Conservation (phyloP, 2,113 vertebrate species). For the Pomatostomus ruficeps region DNA sequence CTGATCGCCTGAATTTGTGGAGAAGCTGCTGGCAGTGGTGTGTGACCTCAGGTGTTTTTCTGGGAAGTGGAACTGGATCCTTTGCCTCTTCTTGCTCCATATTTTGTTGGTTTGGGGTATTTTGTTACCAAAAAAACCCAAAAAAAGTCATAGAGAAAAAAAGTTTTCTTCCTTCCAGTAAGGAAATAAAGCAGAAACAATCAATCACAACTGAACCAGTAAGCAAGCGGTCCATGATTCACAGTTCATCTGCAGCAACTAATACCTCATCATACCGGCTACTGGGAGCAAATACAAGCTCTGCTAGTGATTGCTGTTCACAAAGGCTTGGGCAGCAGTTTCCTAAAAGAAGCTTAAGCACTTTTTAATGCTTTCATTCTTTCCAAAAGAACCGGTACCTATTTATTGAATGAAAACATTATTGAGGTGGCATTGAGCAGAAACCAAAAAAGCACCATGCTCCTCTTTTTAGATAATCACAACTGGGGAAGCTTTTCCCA, state of each 20-base stretch:
- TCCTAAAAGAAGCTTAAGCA: slow-evolving; percentile 41
- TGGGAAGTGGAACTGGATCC: slow-evolving; percentile 7
- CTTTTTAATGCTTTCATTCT: slow-evolving; percentile 46
- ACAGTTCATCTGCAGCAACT: slow-evolving; percentile 51
- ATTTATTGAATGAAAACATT: slow-evolving; percentile 55
- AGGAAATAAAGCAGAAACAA: slow-evolving; percentile 22
- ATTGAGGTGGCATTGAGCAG: slow-evolving; percentile 21
- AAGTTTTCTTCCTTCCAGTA: background rate
- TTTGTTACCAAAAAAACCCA: slow-evolving; percentile 31
- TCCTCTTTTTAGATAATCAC: slow-evolving; percentile 44
- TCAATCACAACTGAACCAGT: background rate
- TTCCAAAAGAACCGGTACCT: slow-evolving; percentile 40
- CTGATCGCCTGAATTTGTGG: slow-evolving; percentile 41
- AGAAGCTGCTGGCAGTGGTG: slow-evolving; percentile 29
- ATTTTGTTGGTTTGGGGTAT: slow-evolving; percentile 38
- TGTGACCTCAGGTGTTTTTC: slow-evolving; percentile 43
- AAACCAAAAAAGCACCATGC: slow-evolving; percentile 45
- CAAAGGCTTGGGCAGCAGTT: slow-evolving; percentile 1
- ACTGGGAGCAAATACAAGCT: slow-evolving; percentile 36
- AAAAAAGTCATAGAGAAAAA: background rate
- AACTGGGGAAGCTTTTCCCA: slow-evolving; percentile 21
- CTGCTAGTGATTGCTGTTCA: slow-evolving; percentile 6
- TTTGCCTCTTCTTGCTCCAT: slow-evolving; percentile 54
- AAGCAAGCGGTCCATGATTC: slow-evolving; percentile 38
- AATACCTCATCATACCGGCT: slow-evolving; percentile 48